Evolutionary conservation across 2,797 vertebrate genomes (phyloP), one percentile per base, ranked within the genome.

Genomic region (Pteropus rufus): DNA sequence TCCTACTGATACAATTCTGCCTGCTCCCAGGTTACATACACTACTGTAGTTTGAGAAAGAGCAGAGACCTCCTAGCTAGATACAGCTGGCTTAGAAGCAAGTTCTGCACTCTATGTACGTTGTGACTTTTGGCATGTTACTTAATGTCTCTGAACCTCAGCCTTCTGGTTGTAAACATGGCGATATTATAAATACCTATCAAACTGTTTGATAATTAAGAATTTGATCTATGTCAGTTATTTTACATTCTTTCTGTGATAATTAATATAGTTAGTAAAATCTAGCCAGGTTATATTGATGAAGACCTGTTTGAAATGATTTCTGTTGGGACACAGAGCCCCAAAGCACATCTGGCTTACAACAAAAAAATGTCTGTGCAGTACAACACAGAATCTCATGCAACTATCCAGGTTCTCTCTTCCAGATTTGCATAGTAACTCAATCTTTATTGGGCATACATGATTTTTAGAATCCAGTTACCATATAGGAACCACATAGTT

Each of bases 401-500:
- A n/a, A 56, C 72, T 77, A 16, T 56, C 62, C 87, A 85, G 89
- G 52, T 91, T 84, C 88, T 73, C 69, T 49, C 52, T 94, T 88
- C 54, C 83, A 88, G 91, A 86, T 91, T 96, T 62, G 62, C 67
- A 75, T 34, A 64, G 76, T 72, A 80, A 94, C 62, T 95, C 44
- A 77, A 58, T n/a, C 77, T 92, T 87, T 76, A 90, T 76, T 34
- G 62, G 69, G 65, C 65, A 83, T 76, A 34, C 21, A 10, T 82
- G 58, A 23, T 46, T 36, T 96, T 89, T 82, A 49, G 80, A 97
- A 87, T 93, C 52, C 72, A 77, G 0, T 64, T 96, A 44, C 70
- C 80, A 75, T 96, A 84, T 86, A 97, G 70, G 56, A 97, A 96
- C 79, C 94, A 93, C 81, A 70, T 92, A 67, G 54, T 58, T 89